Evolutionary conservation across 1,140 invertebrate genomes (phyloP).

Genomic region (Drosophila kanapiae): DNA sequence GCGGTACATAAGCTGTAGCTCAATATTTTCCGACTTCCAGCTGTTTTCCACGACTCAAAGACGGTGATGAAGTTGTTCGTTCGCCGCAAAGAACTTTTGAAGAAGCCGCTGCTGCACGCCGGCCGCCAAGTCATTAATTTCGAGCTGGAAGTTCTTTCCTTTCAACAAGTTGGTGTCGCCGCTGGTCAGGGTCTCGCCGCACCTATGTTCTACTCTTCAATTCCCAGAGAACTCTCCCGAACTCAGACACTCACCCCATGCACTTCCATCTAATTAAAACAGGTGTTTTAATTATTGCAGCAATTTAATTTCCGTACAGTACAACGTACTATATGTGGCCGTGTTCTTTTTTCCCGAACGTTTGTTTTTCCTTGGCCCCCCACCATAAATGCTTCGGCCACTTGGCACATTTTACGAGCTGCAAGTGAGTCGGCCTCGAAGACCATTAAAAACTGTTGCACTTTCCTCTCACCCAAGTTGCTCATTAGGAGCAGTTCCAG

Average conservation of each 20-base stretch:
- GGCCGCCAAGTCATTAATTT: constrained; percentile 68
- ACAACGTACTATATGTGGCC: constrained; percentile 2
- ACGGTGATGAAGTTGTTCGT: constrained; percentile 64
- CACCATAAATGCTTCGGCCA: constrained; percentile 58
- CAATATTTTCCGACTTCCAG: constrained; percentile 63
- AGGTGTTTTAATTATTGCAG: constrained; percentile 82
- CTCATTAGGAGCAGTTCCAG: constrained; percentile 65
- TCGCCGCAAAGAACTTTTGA: constrained; percentile 55
- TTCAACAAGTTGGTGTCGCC: constrained; percentile 62
- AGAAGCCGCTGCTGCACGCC: constrained; percentile 59
- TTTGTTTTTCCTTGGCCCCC: constrained; percentile 27
- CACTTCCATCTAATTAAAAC: constrained; percentile 81
- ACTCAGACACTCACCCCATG: constrained; percentile 14
- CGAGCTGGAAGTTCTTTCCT: constrained; percentile 50
- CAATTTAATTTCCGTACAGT: constrained; percentile 71
- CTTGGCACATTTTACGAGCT: constrained; percentile 77
- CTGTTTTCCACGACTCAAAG: constrained; percentile 29
- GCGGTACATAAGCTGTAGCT: constrained; percentile 34
- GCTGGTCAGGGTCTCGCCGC: constrained; percentile 31
- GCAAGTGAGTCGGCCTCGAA: constrained; percentile 34
- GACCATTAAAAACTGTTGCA: constrained; percentile 77
- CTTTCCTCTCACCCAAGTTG: constrained; percentile 58
- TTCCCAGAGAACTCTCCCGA: constrained; percentile 31
- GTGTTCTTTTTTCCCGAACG: not conserved
- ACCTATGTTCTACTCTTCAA: constrained; percentile 12